These are phyloP conservation scores for Eubucco bourcierii DNA, from an alignment of 2,113 vertebrate species.

Conservation along the genomic window DNA sequence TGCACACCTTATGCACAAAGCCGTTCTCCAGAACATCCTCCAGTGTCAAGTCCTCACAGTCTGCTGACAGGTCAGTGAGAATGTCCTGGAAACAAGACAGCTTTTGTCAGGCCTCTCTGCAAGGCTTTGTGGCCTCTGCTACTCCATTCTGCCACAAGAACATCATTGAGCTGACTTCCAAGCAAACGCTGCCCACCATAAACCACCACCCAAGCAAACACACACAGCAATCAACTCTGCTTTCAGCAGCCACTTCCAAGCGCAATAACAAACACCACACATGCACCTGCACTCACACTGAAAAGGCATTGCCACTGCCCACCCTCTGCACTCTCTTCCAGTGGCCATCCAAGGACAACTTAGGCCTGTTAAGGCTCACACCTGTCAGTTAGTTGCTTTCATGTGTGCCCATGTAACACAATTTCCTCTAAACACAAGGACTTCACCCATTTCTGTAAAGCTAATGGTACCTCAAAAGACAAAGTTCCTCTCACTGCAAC, in stretches of 20 bases:
- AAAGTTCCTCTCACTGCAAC: conserved; percentile 95
- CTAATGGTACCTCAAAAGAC: conserved; percentile 85
- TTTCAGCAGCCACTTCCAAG: not conserved
- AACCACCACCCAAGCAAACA: not conserved
- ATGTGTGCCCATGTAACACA: not conserved
- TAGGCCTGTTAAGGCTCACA: not conserved
- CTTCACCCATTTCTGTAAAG: not conserved
- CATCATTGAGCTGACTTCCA: not conserved
- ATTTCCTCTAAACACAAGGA: not conserved
- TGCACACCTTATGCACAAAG: conserved; percentile 90
- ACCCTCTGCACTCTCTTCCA: not conserved
- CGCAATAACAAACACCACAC: not conserved
- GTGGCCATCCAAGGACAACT: not conserved
- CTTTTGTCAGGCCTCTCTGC: not conserved
- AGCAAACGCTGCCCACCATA: not conserved
- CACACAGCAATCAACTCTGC: not conserved
- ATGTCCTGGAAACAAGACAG: conserved; percentile 79
- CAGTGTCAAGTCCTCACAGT: conserved; percentile 86
- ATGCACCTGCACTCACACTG: not conserved
- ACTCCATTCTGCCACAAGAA: not conserved
- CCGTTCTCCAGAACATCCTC: conserved; percentile 86
- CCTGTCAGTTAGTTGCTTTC: not conserved
- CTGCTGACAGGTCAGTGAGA: conserved; percentile 92
- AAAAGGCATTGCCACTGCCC: not conserved
- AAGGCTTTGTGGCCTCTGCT: not conserved